These are phyloP conservation scores for Portunus trituberculatus DNA, from an alignment of 1,140 invertebrate species.

Conservation along the genomic window DNA sequence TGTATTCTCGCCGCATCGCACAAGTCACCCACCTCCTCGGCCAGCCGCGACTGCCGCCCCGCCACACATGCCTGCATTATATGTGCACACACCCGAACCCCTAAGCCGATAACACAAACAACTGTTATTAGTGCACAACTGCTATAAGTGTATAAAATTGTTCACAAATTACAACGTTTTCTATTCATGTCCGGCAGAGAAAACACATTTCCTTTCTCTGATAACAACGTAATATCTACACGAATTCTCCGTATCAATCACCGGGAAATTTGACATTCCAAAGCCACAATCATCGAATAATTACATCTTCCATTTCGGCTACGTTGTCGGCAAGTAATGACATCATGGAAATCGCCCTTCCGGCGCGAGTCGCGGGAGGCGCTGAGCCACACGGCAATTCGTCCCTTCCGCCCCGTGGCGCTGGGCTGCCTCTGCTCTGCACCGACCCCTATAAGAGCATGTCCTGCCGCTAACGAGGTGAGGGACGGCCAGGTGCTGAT, in stretches of 20 bases:
- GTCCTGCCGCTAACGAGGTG: not conserved
- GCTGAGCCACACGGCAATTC: not conserved
- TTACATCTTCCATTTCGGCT: conserved; percentile 3
- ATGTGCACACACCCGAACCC: not conserved
- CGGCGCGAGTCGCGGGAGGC: not conserved
- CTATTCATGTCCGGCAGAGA: not conserved
- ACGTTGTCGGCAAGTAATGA: conserved; percentile 1
- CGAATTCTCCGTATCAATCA: conserved; percentile 13
- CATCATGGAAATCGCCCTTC: not conserved
- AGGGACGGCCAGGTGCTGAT: not conserved
- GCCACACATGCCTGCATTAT: not conserved
- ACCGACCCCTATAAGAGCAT: not conserved
- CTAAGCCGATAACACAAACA: not conserved
- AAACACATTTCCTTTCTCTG: not conserved
- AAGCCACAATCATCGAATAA: not conserved
- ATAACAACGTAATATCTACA: not conserved
- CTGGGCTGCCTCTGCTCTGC: not conserved
- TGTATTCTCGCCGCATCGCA: not conserved
- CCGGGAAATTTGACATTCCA: not conserved
- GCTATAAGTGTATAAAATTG: not conserved
- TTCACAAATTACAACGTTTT: not conserved
- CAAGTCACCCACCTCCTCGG: not conserved
- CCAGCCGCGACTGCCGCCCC: not conserved
- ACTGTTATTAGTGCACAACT: not conserved
- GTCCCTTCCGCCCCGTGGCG: not conserved